Conservation (phyloP, 2,113 vertebrate genomes). For the Tragelaphus buxtoni region DNA sequence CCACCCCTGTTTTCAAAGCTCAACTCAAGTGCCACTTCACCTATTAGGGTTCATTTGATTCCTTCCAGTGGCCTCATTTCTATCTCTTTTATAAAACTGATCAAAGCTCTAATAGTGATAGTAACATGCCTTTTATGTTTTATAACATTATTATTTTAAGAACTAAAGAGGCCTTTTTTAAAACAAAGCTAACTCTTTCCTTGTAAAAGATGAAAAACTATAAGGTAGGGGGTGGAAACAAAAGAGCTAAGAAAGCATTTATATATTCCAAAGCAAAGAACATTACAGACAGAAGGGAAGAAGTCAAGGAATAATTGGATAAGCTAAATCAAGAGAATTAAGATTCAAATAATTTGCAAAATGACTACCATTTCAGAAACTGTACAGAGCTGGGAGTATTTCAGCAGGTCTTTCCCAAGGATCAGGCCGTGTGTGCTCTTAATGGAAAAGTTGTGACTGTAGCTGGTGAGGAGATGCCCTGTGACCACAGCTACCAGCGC, state of each 20-base stretch:
- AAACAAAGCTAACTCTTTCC: neutral
- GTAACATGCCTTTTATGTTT: neutral
- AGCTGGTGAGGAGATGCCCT: neutral
- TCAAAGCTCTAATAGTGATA: neutral
- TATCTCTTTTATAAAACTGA: neutral
- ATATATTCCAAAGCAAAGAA: neutral
- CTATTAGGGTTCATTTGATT: neutral
- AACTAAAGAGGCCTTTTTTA: neutral
- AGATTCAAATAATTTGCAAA: neutral
- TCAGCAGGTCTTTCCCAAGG: neutral
- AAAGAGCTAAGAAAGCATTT: neutral
- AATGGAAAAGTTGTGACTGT: neutral
- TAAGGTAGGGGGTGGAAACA: neutral
- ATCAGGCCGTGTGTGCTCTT: neutral
- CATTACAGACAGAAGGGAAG: neutral
- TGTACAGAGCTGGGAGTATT: neutral
- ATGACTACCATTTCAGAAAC: neutral
- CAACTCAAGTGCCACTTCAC: neutral
- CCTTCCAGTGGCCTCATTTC: neutral
- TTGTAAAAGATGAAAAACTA: neutral
- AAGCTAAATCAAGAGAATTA: neutral
- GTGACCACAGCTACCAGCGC: rapidly evolving
- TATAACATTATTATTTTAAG: neutral
- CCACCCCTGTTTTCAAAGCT: neutral
- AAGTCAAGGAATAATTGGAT: neutral